phyloP scores from a whole-genome alignment of 2,797 vertebrate genomes.

The Periparus ater region DNA sequence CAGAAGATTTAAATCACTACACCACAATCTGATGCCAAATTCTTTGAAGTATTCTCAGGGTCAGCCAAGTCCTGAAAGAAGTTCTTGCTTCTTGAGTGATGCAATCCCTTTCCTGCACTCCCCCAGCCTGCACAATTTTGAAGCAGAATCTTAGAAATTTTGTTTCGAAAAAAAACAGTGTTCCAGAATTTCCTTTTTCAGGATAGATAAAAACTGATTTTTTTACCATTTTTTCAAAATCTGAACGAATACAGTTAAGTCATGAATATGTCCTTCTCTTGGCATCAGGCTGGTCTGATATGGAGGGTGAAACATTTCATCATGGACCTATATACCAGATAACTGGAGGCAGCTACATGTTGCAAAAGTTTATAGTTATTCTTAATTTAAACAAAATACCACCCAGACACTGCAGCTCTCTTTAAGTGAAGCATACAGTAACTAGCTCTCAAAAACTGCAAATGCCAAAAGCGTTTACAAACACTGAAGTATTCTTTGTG shows the following conservation, averaged over 20 bases:
- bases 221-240: neutral
- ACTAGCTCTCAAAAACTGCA: neutral
- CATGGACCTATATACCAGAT: neutral
- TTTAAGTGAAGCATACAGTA: neutral
- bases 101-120: neutral
- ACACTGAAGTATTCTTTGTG: neutral
- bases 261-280: neutral
- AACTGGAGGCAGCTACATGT: neutral
- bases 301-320: neutral
- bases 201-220: neutral
- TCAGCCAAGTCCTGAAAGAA: neutral
- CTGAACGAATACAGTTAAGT: neutral
- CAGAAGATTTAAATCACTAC: neutral
- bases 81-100: neutral
- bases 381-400: neutral
- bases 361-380: neutral
- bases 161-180: neutral
- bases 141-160: neutral
- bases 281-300: neutral
- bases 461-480: neutral
- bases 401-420: neutral
- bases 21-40: neutral
- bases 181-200: neutral
- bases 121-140: neutral
- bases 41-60: neutral